Evolutionary conservation across 2,113 vertebrate genomes (phyloP), one percentile per base, ranked within the genome.

Genomic region (Lepus europaeus): DNA sequence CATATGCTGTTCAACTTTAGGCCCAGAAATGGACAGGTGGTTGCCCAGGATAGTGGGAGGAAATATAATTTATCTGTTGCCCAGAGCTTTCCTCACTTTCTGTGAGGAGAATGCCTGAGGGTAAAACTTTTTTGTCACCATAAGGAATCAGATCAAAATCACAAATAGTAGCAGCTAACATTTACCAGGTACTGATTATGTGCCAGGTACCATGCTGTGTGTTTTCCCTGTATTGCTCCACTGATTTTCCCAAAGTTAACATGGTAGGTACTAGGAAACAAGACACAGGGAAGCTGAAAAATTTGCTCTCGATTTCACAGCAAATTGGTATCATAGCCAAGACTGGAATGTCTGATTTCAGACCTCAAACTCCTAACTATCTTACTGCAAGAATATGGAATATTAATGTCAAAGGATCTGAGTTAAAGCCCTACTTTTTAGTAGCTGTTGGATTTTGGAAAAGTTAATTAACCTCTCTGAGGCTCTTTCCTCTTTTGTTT

Each of bases 111-210:
- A 80, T 83, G 5, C 76, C 36, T 93, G 45, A 91, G 5, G 84
- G 74, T 61, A 63, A 94, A 84, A 74, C 11, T 33, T 95, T 87
- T 39, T 77, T 69, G 81, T 93, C 36, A 69, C 77, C 2, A 8
- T 59, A 20, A 82, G 88, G 90, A 94, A 95, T 86, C 31, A 87
- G 66, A 83, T 22, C 6, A 27, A 83, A 84, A 64, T 17, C 56
- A 72, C 53, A n/a, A 72, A 92, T 11, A 27, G 27, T 5, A 88
- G 59, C 7, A 69, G 12, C 12, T 91, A 63, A 36, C 45, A 61
- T 63, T 80, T 77, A 56, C 9, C n/a, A 31, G 80, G 39, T 63
- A 20, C 25, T 82, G 17, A 19, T 27, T 70, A 8, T 22, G 20
- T 14, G 49, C 63, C 25, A 86, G 49, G 83, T 53, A 79, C 22